Percentiles rank a stretch among this genome's conserved stretches.
Evolutionary conservation across 2,113 vertebrate species (phyloP).

Genomic region (Machaerirhynchus nigripectus): DNA sequence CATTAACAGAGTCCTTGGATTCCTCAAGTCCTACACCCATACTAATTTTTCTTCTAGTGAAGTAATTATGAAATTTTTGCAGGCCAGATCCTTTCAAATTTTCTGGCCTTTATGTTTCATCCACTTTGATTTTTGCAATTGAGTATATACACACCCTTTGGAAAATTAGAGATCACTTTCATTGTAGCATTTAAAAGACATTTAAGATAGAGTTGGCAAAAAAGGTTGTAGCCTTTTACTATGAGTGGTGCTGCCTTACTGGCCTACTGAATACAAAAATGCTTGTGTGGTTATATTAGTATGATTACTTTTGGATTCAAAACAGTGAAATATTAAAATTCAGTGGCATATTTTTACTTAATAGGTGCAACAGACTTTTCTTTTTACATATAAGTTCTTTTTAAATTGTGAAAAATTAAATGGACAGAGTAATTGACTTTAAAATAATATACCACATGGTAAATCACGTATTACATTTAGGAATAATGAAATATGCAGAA

Average conservation of each 20-base stretch:
- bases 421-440: background rate
- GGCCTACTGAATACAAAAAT: background rate
- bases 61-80: background rate
- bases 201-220: background rate
- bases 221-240: background rate
- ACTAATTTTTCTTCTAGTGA: background rate
- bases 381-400: background rate
- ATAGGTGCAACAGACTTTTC: background rate
- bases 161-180: background rate
- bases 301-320: background rate
- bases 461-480: background rate
- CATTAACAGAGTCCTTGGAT: background rate
- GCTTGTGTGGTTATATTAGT: background rate
- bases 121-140: background rate
- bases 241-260: background rate
- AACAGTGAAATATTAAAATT: background rate
- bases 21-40: background rate
- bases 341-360: background rate
- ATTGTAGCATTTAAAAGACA: background rate
- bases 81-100: background rate
- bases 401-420: background rate
- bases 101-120: background rate
- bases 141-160: rapidly evolving
- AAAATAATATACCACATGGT: background rate
- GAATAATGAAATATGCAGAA: background rate